Evolutionary conservation across 2,888 invertebrate genomes (phyloP).

Genomic region (Aradus depressus): DNA sequence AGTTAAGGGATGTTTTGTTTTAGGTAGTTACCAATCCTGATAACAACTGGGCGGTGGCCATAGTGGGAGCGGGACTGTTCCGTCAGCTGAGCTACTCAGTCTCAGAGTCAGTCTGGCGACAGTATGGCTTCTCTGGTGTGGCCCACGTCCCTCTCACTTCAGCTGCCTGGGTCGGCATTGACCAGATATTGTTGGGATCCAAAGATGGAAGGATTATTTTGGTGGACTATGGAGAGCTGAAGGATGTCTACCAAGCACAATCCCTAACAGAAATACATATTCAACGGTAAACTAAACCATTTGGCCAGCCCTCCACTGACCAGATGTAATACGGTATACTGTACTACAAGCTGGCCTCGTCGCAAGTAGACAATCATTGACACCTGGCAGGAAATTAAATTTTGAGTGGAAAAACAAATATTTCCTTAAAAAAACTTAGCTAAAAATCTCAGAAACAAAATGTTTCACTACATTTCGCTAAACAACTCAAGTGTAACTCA

Average conservation of each 20-base stretch:
- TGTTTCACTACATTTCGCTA: too few relatives aligned
- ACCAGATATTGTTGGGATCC: conserved; percentile 68
- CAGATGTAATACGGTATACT: too few relatives aligned
- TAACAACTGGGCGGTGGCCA: conserved; percentile 60
- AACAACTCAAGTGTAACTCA: too few relatives aligned
- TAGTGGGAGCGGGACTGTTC: conserved; percentile 53
- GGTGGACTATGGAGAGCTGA: conserved; percentile 76
- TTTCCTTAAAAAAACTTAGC: too few relatives aligned
- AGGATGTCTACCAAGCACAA: conserved; percentile 50
- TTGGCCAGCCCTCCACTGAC: too few relatives aligned
- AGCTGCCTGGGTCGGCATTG: conserved; percentile 71
- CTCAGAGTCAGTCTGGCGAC: conserved; percentile 61
- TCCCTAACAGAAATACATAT: conserved; percentile 50
- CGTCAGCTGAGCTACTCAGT: conserved; percentile 58
- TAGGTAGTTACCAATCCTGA: conserved; percentile 67
- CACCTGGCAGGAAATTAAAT: too few relatives aligned
- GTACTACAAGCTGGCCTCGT: too few relatives aligned
- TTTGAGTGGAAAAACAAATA: too few relatives aligned
- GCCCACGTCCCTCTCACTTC: conserved; percentile 62
- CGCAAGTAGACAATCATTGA: too few relatives aligned
- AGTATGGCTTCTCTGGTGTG: conserved; percentile 72
- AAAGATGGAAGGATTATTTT: conserved; percentile 61
- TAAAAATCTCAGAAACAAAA: too few relatives aligned
- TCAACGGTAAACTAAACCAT: too few relatives aligned
- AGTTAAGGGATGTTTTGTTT: not conserved